Evolutionary conservation across 2,113 vertebrate species (phyloP), one percentile per base, ranked within the genome.

Genomic region (Nematolebias whitei): DNA sequence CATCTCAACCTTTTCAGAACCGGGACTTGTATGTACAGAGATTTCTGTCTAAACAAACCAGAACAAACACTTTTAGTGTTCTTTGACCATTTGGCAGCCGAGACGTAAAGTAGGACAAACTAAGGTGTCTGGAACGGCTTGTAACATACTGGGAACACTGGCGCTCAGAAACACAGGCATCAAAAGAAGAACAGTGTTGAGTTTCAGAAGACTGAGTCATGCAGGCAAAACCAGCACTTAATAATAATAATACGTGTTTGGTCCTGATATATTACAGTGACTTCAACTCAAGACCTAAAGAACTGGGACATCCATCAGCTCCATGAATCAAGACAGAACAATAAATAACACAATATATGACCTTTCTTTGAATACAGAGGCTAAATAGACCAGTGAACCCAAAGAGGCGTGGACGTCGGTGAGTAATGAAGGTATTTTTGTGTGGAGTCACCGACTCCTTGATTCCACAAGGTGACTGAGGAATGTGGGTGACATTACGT

Each of bases 361-460:
- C 40, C 38, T 47, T 26, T 7, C 39, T 12, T 1, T 49, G 29
- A 54, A 23, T 59, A 23, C 11, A 19, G n/a, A n/a, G n/a, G n/a
- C n/a, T n/a, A n/a, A n/a, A n/a, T n/a, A n/a, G n/a, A n/a, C n/a
- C n/a, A n/a, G n/a, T n/a, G n/a, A n/a, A n/a, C n/a, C n/a, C n/a
- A n/a, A n/a, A n/a, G n/a, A n/a, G n/a, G n/a, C n/a, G 78, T 79
- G 83, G 82, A 58, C 76, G 32, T 61, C 60, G 63, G 74, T 86
- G 79, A 79, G 63, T 78, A 74, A 83, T 47, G 52, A 6, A 47
- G 3, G 35, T n/a, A 61, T 45, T 64, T 50, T 49, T 80, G 63
- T 68, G 76, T 68, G 76, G 76, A 74, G 22, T 63, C 74, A n/a
- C 40, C 59, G 47, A 67, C 49, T 71, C 63, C 62, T 74, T 69